Evolutionary conservation across 1,140 invertebrate genomes (phyloP), one percentile per base, ranked within the genome.

Genomic region (Ceratina calcarata): DNA sequence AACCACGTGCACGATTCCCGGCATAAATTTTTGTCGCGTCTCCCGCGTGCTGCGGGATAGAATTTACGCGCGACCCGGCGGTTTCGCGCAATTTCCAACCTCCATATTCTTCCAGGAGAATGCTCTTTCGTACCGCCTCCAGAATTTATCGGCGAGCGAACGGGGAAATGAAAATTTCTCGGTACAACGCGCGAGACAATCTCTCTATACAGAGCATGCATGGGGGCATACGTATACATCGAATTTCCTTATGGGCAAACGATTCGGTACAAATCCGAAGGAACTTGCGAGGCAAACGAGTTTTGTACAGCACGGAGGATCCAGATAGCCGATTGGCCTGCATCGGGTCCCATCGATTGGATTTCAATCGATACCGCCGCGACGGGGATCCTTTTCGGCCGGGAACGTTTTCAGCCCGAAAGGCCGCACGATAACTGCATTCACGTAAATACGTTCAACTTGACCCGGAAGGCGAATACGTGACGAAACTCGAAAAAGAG

Each of bases 151-250:
- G 32, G 32, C 32, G 32, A 37, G 32, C 32, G 32, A 37, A 37
- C 32, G 16, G 65, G 20, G 51, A 24, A 53, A 37, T 37, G 65
- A 67, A 37, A n/a, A 67, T 51, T 67, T 67, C 20, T 67, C 22
- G 32, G 32, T 37, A 37, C 32, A 37, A 37, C 32, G 32, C 32
- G 32, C 32, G 32, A 37, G 32, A 37, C 32, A 37, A 2, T 3
- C 2, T 37, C 32, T 37, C 32, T 37, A 37, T 37, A 37, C 6
- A 37, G 32, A 37, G 32, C n/a, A n/a, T n/a, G n/a, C n/a, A n/a
- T n/a, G n/a, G 32, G 32, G 32, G 32, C 32, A 37, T 6, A 6
- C 32, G 32, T 37, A 2, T 6, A 6, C 32, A 37, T 37, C 32
- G 32, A 37, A 37, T 37, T n/a, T 45, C 68, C 10, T 27, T 15